Conservation (phyloP, 2,113 vertebrate genomes). For the Rhabdornis inornatus region DNA sequence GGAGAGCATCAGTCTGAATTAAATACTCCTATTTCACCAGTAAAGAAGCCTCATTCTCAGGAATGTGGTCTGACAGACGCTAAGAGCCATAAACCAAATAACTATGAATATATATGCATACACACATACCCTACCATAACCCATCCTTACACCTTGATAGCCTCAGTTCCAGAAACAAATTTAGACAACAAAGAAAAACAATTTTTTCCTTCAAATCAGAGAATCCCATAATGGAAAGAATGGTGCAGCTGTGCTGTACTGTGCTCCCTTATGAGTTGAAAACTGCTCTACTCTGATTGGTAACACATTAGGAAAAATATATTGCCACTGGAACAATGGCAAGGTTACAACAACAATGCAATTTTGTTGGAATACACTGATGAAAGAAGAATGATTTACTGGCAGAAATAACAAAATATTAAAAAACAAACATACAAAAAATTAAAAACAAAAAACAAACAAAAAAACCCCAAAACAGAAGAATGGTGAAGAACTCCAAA, state of each 20-base stretch:
- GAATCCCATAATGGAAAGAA: neutral
- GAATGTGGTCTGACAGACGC: neutral
- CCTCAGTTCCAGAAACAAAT: neutral
- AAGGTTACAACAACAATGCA: neutral
- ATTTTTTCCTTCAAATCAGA: neutral
- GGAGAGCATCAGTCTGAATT: neutral
- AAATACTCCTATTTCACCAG: neutral
- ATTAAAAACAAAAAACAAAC: neutral
- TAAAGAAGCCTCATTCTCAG: neutral
- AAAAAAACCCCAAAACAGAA: neutral
- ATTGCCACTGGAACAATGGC: neutral
- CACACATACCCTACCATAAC: too few relatives aligned
- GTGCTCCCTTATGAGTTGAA: neutral
- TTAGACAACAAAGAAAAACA: neutral
- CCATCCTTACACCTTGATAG: neutral
- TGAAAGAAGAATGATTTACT: neutral
- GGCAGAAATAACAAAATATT: neutral
- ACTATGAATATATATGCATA: neutral
- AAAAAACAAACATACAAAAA: neutral
- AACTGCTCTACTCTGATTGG: neutral
- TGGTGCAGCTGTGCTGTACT: neutral
- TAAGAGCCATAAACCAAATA: neutral
- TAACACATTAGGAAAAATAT: neutral
- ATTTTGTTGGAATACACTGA: neutral
- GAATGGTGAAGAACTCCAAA: neutral